Evolutionary conservation across 2,113 vertebrate genomes (phyloP), one percentile per base, ranked within the genome.

Genomic region (Ondatra zibethicus): DNA sequence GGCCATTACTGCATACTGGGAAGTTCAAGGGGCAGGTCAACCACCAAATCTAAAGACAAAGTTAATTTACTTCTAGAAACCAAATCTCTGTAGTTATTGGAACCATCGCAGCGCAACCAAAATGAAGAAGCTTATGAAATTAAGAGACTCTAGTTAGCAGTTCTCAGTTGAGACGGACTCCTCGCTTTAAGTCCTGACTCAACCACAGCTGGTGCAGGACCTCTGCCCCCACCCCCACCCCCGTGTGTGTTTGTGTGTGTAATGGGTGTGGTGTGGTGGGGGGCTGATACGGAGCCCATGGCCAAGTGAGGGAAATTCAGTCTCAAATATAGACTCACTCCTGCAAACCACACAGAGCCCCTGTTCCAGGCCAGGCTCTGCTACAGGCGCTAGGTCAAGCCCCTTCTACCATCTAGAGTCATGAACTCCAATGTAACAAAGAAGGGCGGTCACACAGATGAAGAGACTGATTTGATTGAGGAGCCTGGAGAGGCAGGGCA

Each of bases 201-300:
- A 7, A 6, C 12, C 7, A 25, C 5, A 21, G 0, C 36, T 42
- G 12, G 47, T 7, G 45, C 68, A 21, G n/a, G 0, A 1, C 0
- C 3, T 12, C 55, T 14, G 0, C 3, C 12, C 31, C 72, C 11
- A 55, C 55, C 55, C n/a, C n/a, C n/a, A n/a, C n/a, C n/a, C n/a
- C n/a, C n/a, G n/a, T 66, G 65, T 31, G 65, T 66, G 29, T 31
- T 11, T 66, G 65, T 66, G 11, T 66, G 29, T 66, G 65, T 13
- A 19, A 27, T 65, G 25, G 63, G 29, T 13, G 65, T 11, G 27
- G 10, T 25, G 23, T 3, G 27, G 63, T 27, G 27, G 63, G 1
- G 13, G 55, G 16, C 81, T 39, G 7, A 63, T 5, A 31, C 0
- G 25, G 55, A 45, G 25, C 81, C 27, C 5, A 29, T 8, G 13